These are phyloP conservation scores for Peromyscus melanophrys DNA, from an alignment of 2,797 vertebrate genomes.

Conservation along the genomic window DNA sequence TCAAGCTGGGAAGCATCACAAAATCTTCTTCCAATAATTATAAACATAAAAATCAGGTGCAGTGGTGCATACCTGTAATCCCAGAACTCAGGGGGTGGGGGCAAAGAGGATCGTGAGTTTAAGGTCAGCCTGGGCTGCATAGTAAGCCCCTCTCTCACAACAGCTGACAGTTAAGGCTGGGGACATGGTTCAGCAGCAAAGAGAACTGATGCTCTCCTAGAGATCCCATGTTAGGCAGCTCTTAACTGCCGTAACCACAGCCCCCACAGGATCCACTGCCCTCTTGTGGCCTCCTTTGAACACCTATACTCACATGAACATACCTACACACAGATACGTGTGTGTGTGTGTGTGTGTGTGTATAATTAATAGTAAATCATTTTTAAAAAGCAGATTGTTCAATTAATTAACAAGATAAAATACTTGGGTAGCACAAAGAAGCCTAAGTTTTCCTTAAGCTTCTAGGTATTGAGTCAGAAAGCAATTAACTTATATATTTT, in stretches of 20 bases:
- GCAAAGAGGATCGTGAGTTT: background rate
- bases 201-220: background rate
- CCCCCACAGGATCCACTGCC: background rate
- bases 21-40: background rate
- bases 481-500: slow-evolving; percentile 18
- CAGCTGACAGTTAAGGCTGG: background rate
- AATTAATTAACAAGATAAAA: background rate
- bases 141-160: background rate
- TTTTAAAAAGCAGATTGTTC: background rate
- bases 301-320: background rate
- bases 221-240: background rate
- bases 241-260: background rate
- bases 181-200: background rate
- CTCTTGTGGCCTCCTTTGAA: background rate
- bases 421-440: slow-evolving; percentile 46
- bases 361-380: background rate
- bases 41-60: background rate
- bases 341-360: no score
- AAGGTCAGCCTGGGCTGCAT: background rate
- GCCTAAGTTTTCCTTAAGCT: background rate
- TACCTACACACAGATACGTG: background rate
- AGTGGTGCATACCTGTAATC: background rate
- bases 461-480: slow-evolving; percentile 42
- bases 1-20: background rate
- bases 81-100: background rate